Percentiles rank a stretch among this genome's conserved stretches.
phyloP scores from a whole-genome alignment of 2,888 invertebrate species.

The Erebia palarica region DNA sequence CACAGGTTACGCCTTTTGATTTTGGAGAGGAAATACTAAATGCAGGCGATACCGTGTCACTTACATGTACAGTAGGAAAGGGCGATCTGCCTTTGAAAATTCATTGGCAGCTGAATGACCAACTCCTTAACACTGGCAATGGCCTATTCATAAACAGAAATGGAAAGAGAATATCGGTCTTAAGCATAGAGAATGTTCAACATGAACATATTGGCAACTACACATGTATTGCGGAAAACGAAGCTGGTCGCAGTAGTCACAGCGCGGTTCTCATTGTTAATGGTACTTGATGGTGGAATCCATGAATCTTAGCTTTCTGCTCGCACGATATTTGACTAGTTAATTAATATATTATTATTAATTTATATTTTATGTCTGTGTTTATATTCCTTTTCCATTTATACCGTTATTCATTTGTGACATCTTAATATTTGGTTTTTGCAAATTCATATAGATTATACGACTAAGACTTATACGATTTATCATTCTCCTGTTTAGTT shows the following conservation, averaged over 20 bases:
- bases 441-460: not conserved
- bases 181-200: slow-evolving; percentile 85
- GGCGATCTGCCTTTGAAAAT: slow-evolving; percentile 88
- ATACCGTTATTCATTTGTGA: slow-evolving; percentile 27
- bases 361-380: slow-evolving; percentile 41
- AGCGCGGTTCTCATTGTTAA: slow-evolving; percentile 86
- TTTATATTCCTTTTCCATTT: slow-evolving; percentile 33
- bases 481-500: slow-evolving; percentile 68
- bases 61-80: slow-evolving; percentile 87
- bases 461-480: slow-evolving; percentile 12
- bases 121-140: slow-evolving; percentile 74
- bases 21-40: slow-evolving; percentile 89
- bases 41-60: slow-evolving; percentile 87
- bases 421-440: slow-evolving; percentile 1
- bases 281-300: slow-evolving; percentile 70
- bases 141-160: slow-evolving; percentile 83
- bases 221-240: slow-evolving; percentile 85
- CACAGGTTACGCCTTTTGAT: slow-evolving; percentile 90
- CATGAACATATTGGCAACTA: slow-evolving; percentile 84
- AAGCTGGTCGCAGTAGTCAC: slow-evolving; percentile 84
- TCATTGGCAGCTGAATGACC: slow-evolving; percentile 86
- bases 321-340: slow-evolving; percentile 54
- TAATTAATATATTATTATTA: slow-evolving; percentile 23
- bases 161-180: slow-evolving; percentile 85
- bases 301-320: slow-evolving; percentile 48